phyloP scores from a whole-genome alignment of 2,888 invertebrate genomes.

The Perdita meconis region DNA sequence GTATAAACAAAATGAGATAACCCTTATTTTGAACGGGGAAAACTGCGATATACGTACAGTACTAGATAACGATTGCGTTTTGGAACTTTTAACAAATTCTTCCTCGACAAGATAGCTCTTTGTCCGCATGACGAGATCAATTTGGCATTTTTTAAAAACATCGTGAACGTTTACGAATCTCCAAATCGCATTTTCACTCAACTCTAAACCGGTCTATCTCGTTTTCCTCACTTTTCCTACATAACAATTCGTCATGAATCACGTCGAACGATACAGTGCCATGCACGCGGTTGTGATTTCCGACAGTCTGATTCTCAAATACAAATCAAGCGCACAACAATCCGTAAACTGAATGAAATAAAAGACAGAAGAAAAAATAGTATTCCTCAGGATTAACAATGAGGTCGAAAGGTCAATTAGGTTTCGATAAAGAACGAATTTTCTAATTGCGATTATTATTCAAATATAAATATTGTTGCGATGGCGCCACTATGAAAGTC shows the following conservation, averaged over 20 bases:
- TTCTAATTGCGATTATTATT: not conserved
- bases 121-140: constrained; percentile 81
- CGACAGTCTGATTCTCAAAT: not conserved
- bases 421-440: not conserved
- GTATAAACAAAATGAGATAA: constrained; percentile 6
- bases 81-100: constrained; percentile 75
- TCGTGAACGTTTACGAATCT: constrained; percentile 1
- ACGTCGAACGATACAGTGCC: not conserved
- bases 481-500: constrained; percentile 18
- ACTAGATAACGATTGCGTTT: constrained; percentile 89
- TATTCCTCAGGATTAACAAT: not conserved
- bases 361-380: not conserved
- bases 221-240: not conserved
- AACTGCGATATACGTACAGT: constrained; percentile 86
- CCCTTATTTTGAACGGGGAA: not conserved
- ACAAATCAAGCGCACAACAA: not conserved
- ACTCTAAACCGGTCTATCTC: not conserved
- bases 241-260: constrained; percentile 20
- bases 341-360: not conserved
- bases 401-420: not conserved
- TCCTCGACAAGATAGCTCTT: constrained; percentile 76
- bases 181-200: constrained; percentile 25
- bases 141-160: constrained; percentile 34
- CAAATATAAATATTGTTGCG: not conserved
- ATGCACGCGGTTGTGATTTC: not conserved